Evolutionary conservation across 1,140 invertebrate species (phyloP).

Genomic region (Bombus pyrosoma): DNA sequence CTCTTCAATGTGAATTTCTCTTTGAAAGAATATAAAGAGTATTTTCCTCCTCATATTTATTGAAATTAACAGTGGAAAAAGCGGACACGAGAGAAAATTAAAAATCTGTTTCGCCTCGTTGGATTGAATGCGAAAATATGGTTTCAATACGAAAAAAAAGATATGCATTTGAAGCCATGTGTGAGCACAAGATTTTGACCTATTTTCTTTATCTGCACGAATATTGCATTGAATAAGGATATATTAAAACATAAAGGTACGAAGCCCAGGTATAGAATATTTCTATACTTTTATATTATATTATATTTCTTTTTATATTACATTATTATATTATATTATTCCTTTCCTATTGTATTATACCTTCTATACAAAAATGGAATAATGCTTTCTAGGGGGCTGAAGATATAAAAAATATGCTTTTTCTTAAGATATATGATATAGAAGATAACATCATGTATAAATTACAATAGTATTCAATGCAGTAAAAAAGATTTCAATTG

Average conservation of each 20-base stretch:
- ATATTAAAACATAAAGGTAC: not conserved
- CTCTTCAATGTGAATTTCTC: not conserved
- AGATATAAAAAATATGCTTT: no score
- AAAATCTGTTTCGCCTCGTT: not conserved
- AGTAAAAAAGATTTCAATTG: no score
- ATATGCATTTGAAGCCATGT: not conserved
- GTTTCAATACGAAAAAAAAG: not conserved
- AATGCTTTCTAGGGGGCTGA: no score
- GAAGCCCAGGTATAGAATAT: not conserved
- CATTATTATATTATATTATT: not conserved
- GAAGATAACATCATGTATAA: no score
- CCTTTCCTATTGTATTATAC: not conserved
- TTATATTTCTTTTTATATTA: not conserved
- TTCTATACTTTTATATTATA: not conserved
- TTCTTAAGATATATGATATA: no score
- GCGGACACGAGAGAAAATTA: not conserved
- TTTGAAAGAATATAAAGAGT: not conserved
- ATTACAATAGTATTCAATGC: no score
- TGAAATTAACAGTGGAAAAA: slow-evolving; percentile 2
- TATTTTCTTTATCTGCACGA: not conserved
- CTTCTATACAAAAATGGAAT: no score
- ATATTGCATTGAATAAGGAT: not conserved
- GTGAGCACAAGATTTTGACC: slow-evolving; percentile 28
- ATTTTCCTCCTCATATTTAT: slow-evolving; percentile 19
- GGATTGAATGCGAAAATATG: not conserved